Percentiles rank a stretch among this genome's conserved stretches.
These are phyloP conservation scores for Stegastes partitus DNA, from an alignment of 2,113 vertebrate species.

Conservation along the genomic window DNA sequence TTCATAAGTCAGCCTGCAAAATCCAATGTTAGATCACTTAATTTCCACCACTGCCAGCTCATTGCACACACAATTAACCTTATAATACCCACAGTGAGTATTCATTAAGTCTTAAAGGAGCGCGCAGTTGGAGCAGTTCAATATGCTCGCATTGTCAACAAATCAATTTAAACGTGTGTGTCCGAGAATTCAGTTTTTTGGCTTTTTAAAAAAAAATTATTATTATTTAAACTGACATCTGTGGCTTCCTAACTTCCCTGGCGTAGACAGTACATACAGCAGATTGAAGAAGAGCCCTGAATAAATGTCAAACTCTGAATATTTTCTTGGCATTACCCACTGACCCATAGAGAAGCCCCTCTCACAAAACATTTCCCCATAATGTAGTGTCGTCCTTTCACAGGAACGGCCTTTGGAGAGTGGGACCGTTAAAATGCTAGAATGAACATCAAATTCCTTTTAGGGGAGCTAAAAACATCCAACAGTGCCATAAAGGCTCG, in stretches of 20 bases:
- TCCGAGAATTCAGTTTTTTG: not conserved
- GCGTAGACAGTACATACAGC: constrained; percentile 11
- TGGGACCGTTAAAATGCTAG: constrained; percentile 52
- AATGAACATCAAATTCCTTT: constrained; percentile 80
- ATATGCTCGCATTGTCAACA: constrained; percentile 6
- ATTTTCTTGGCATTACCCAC: constrained; percentile 54
- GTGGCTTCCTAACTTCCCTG: constrained; percentile 5
- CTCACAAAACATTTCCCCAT: constrained; percentile 61
- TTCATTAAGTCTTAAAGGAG: constrained; percentile 23
- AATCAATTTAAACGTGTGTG: not conserved
- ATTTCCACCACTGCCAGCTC: constrained; percentile 26
- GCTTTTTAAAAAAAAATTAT: constrained; percentile 30
- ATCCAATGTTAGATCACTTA: constrained; percentile 51
- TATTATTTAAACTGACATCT: constrained; percentile 9
- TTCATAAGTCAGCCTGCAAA: constrained; percentile 57
- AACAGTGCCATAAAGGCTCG: constrained; percentile 38
- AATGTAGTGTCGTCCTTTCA: constrained; percentile 58
- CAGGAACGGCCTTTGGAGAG: constrained; percentile 55
- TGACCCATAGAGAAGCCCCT: constrained; percentile 69
- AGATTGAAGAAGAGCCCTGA: constrained; percentile 47
- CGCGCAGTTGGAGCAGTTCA: not conserved
- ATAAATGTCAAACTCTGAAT: constrained; percentile 59
- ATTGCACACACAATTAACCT: constrained; percentile 36
- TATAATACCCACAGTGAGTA: constrained; percentile 22
- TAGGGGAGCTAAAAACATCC: constrained; percentile 63